A percentile compares a stretch with the other conserved stretches of the same genome.
Conservation (phyloP, 2,888 invertebrate species). For the Phengaris alcon region DNA sequence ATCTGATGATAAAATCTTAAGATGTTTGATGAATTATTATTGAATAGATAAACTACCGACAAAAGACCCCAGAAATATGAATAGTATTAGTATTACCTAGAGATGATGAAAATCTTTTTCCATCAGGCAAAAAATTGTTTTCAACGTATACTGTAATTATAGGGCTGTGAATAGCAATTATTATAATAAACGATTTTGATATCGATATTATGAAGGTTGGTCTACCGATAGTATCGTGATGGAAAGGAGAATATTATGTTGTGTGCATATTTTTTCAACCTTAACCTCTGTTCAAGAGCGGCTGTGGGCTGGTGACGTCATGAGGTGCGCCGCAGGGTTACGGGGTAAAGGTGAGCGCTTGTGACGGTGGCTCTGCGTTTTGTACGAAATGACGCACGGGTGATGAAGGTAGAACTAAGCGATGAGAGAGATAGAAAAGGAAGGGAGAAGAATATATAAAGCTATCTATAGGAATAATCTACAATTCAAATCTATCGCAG, state of each 20-base stretch:
- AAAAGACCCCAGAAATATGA: too few relatives aligned
- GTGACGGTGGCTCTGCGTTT: not conserved
- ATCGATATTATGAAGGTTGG: not conserved
- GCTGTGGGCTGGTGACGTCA: constrained; percentile 20
- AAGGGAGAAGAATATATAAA: too few relatives aligned
- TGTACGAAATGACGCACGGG: not conserved
- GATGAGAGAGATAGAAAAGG: too few relatives aligned
- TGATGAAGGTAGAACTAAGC: too few relatives aligned
- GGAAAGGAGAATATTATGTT: constrained; percentile 14
- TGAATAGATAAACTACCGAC: too few relatives aligned
- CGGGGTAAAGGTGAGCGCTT: constrained; percentile 1
- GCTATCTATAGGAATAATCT: too few relatives aligned
- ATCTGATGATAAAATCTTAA: too few relatives aligned
- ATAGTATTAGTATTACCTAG: too few relatives aligned
- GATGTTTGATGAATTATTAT: too few relatives aligned
- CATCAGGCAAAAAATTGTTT: not conserved
- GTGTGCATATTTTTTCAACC: constrained; percentile 29
- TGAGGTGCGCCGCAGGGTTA: constrained; percentile 28
- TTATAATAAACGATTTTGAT: constrained; percentile 14
- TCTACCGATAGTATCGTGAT: not conserved
- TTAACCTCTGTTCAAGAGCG: constrained; percentile 32
- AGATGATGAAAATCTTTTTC: too few relatives aligned
- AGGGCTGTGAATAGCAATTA: not conserved
- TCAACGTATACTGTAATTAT: not conserved
- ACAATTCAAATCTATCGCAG: too few relatives aligned